Evolutionary conservation across 2,113 vertebrate genomes (phyloP).

Genomic region (Deroptyus accipitrinus): DNA sequence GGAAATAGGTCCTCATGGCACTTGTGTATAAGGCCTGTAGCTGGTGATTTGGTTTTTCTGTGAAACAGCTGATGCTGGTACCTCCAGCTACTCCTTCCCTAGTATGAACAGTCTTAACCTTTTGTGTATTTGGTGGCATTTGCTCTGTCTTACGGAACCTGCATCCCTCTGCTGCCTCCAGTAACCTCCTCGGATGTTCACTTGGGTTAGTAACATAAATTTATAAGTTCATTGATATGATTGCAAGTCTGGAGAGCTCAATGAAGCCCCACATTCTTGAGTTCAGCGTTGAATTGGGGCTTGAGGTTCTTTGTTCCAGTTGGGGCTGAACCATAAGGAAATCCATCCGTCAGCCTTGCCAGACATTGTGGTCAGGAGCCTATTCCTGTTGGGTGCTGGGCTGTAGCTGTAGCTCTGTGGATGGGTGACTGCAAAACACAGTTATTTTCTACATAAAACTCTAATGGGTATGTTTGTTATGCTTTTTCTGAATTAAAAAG

Average conservation of each 20-base stretch:
- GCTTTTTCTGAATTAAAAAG: neutral
- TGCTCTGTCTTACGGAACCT: neutral
- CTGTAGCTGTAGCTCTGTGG: neutral
- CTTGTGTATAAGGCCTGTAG: neutral
- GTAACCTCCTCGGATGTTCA: neutral
- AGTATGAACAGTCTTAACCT: neutral
- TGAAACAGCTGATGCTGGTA: neutral
- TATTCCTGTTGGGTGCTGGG: neutral
- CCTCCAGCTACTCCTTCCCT: neutral
- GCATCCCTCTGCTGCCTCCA: neutral
- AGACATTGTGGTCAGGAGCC: rapidly evolving
- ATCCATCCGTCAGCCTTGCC: neutral
- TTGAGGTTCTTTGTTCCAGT: neutral
- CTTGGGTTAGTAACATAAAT: neutral
- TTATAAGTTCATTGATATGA: neutral
- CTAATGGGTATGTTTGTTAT: neutral
- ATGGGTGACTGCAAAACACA: neutral
- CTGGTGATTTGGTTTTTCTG: neutral
- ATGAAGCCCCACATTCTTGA: rapidly evolving
- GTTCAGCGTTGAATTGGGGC: neutral
- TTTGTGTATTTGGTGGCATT: neutral
- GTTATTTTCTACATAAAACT: neutral
- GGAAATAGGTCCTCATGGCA: neutral
- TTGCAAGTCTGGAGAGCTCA: neutral
- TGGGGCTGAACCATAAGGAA: neutral